phyloP scores from a whole-genome alignment of 2,888 invertebrate species.

The Sturmia bella region DNA sequence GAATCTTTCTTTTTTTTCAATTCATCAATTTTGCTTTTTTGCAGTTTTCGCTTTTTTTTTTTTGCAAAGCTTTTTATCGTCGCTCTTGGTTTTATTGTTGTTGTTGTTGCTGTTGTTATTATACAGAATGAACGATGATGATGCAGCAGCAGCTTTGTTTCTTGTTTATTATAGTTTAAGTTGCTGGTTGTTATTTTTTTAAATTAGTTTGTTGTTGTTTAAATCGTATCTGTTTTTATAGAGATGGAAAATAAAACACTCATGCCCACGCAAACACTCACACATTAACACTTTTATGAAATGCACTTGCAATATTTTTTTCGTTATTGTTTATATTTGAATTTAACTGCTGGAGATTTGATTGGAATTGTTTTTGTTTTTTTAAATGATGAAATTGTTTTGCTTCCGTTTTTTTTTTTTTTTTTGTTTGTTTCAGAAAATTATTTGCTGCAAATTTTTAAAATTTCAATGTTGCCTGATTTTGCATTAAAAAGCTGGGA shows the following conservation, averaged over 20 bases:
- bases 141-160: constrained; percentile 53
- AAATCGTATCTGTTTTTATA: constrained; percentile 35
- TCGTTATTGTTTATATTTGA: constrained; percentile 30
- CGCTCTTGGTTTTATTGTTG: constrained; percentile 39
- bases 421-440: constrained; percentile 45
- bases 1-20: constrained; percentile 19
- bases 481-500: constrained; percentile 19
- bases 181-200: constrained; percentile 37
- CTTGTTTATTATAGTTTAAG: constrained; percentile 36
- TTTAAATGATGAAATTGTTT: constrained; percentile 62
- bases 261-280: constrained; percentile 13
- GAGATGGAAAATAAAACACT: constrained; percentile 52
- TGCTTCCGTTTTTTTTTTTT: constrained; percentile 67
- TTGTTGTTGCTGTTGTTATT: constrained; percentile 44
- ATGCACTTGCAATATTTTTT: constrained; percentile 50
- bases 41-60: constrained; percentile 16
- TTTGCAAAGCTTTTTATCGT: constrained; percentile 30
- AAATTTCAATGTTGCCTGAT: background rate
- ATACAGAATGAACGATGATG: constrained; percentile 45
- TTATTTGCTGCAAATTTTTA: constrained; percentile 5
- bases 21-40: constrained; percentile 7
- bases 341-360: constrained; percentile 30
- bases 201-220: constrained; percentile 50
- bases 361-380: constrained; percentile 35
- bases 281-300: constrained; percentile 13